Conservation (phyloP, 2,888 invertebrate species). For the Octodonta nipae region DNA sequence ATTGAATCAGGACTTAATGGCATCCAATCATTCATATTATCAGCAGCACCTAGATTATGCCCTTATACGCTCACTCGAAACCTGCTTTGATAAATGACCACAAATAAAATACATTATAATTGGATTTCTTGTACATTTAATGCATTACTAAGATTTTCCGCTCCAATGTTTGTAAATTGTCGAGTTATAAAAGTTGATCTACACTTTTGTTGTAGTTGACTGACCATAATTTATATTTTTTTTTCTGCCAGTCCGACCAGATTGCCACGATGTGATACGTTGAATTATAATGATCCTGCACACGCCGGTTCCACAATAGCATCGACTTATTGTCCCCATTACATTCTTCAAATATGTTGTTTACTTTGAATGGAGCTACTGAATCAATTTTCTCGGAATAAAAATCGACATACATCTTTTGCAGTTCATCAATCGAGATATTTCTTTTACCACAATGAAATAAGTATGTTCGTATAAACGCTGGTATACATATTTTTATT, state of each 20-base stretch:
- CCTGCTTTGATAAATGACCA: conserved; percentile 22
- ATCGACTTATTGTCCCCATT: no score
- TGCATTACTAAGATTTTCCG: conserved; percentile 22
- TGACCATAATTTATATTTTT: conserved; percentile 18
- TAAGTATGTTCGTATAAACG: no score
- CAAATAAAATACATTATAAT: conserved; percentile 26
- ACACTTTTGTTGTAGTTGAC: conserved; percentile 20
- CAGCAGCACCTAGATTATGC: conserved; percentile 22
- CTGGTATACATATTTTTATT: no score
- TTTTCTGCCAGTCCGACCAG: conserved; percentile 12
- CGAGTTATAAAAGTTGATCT: conserved; percentile 18
- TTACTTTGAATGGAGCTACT: no score
- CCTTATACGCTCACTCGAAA: conserved; percentile 23
- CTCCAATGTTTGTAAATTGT: conserved; percentile 22
- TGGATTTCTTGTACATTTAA: conserved; percentile 24
- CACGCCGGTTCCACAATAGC: no score
- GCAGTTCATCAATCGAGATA: no score
- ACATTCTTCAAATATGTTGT: no score
- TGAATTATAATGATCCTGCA: conserved; percentile 10
- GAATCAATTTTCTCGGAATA: no score
- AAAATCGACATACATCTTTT: no score
- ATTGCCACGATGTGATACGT: conserved; percentile 8
- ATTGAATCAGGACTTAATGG: conserved; percentile 14
- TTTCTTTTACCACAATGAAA: no score
- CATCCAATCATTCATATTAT: conserved; percentile 22